Conservation (phyloP, 2,888 invertebrate genomes). For the Apamea crenata region DNA sequence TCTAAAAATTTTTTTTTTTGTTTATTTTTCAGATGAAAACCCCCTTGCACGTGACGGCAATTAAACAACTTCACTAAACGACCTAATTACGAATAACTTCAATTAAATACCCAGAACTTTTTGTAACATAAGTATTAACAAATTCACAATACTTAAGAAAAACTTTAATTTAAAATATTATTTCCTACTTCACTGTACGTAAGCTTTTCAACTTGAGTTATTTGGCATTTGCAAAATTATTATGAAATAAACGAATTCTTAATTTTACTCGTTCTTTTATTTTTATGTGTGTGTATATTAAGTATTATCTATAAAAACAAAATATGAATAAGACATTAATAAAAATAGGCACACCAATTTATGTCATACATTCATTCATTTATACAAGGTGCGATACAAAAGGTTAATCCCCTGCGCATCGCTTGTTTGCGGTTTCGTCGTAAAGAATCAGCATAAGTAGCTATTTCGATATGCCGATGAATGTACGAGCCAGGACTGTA, state of each 20-base stretch:
- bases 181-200: too few species aligned
- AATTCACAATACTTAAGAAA: background rate
- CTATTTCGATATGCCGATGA: too few species aligned
- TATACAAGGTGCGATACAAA: too few species aligned
- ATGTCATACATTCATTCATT: too few species aligned
- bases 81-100: background rate
- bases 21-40: conserved; percentile 61
- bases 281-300: background rate
- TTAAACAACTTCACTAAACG: conserved; percentile 19
- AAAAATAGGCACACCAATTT: too few species aligned
- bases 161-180: background rate
- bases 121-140: background rate
- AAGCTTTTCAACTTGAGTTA: background rate
- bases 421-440: too few species aligned
- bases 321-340: too few species aligned
- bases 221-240: background rate
- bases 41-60: conserved; percentile 64
- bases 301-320: too few species aligned
- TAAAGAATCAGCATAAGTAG: too few species aligned
- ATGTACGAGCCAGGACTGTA: too few species aligned
- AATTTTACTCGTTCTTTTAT: conserved; percentile 2
- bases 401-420: too few species aligned
- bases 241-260: background rate
- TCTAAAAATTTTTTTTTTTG: background rate
- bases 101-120: background rate